These are phyloP conservation scores for Chrysocyon brachyurus DNA, from an alignment of 2,797 vertebrate species.

Conservation along the genomic window DNA sequence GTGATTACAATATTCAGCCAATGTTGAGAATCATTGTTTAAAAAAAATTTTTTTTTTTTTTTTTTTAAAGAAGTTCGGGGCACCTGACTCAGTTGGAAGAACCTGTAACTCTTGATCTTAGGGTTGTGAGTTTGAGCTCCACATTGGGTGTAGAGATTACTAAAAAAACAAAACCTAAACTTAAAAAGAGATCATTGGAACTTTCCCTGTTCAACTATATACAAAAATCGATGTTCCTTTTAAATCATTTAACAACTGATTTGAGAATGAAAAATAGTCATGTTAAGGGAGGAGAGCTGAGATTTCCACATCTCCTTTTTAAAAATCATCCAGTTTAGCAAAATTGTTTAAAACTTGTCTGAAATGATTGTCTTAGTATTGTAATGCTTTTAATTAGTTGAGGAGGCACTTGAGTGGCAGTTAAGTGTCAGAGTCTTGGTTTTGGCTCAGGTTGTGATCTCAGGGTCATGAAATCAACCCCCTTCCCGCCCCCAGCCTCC, in stretches of 20 bases:
- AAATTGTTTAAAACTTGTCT: conserved; percentile 8
- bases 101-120: background rate
- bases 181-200: background rate
- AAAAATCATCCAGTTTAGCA: background rate
- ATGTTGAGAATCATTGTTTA: conserved; percentile 9
- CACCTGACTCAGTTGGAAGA: background rate
- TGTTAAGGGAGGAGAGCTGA: conserved; percentile 28
- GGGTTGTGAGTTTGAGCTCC: background rate
- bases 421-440: background rate
- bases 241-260: background rate
- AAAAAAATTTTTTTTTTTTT: background rate
- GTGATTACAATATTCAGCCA: conserved; percentile 10
- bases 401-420: background rate
- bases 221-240: conserved; percentile 13
- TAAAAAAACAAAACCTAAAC: background rate
- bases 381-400: conserved; percentile 36
- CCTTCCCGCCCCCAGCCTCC: rapidly evolving
- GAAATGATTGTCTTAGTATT: conserved; percentile 52
- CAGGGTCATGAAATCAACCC: background rate
- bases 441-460: background rate
- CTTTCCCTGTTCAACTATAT: background rate
- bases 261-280: conserved; percentile 54
- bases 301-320: background rate
- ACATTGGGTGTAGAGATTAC: background rate
- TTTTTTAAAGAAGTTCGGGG: background rate